These are phyloP conservation scores for Germaria angustata DNA, from an alignment of 2,888 invertebrate species.

Conservation along the genomic window DNA sequence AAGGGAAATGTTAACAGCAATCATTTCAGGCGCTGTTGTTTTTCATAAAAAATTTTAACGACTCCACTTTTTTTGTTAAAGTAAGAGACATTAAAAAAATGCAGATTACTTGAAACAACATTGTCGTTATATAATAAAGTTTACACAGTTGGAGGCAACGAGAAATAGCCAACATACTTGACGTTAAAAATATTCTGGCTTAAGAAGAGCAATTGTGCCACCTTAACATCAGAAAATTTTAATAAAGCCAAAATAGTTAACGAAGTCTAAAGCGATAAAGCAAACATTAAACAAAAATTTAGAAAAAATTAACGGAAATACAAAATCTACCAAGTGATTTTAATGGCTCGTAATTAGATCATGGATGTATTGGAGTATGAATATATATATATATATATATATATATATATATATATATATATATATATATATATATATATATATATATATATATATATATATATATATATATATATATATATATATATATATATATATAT, in stretches of 20 bases:
- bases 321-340: no score
- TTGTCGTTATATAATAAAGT: conserved; percentile 2
- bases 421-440: no score
- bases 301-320: background rate
- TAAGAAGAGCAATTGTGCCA: conserved; percentile 2
- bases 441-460: no score
- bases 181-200: background rate
- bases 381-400: no score
- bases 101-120: background rate
- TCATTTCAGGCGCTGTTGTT: conserved; percentile 26
- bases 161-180: conserved; percentile 2
- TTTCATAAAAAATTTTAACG: background rate
- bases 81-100: background rate
- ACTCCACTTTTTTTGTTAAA: background rate
- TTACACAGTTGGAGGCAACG: background rate
- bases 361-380: no score
- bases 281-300: background rate
- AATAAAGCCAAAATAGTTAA: background rate
- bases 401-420: no score
- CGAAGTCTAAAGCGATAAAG: background rate
- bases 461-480: no score
- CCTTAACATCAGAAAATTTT: conserved; percentile 17
- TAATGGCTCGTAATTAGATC: no score
- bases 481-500: no score
- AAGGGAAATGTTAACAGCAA: conserved; percentile 56